These are phyloP conservation scores for Aldrovandia affinis DNA, from an alignment of 2,797 vertebrate species.

Conservation along the genomic window DNA sequence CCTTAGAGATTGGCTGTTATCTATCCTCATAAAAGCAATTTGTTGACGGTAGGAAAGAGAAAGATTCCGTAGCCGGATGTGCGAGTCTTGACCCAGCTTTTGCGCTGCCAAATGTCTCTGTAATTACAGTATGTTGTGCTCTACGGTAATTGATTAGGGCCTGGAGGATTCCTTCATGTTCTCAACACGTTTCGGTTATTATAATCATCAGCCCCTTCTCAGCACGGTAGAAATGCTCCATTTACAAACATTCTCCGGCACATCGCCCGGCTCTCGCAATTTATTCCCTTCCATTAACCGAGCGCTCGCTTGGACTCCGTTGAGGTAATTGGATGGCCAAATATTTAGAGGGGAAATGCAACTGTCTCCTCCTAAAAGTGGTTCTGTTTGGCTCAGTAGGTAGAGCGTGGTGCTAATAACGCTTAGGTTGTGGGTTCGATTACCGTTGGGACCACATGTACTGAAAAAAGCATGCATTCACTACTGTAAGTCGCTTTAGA, in stretches of 20 bases:
- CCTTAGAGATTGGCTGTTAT: neutral
- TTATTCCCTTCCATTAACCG: constrained; percentile 20
- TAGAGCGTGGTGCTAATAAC: constrained; percentile 77
- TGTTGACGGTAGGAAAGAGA: neutral
- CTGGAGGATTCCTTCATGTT: constrained; percentile 24
- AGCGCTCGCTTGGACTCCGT: constrained; percentile 10
- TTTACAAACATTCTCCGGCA: constrained; percentile 24
- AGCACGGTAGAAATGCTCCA: constrained; percentile 21
- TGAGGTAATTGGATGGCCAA: constrained; percentile 21
- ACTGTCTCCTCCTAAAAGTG: neutral
- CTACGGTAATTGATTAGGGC: constrained; percentile 19
- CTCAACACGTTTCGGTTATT: constrained; percentile 22
- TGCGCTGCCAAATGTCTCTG: constrained; percentile 14
- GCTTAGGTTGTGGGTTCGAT: constrained; percentile 48
- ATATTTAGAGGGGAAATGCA: constrained; percentile 21
- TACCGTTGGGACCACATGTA: no score
- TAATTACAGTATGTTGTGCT: constrained; percentile 27
- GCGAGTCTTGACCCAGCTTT: neutral
- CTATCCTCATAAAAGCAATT: neutral
- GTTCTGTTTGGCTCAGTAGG: no score
- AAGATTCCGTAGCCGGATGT: neutral
- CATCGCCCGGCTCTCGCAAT: constrained; percentile 12
- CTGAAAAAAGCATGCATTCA: no score
- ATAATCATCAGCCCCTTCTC: constrained; percentile 25
- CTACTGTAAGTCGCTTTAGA: no score